phyloP scores from a whole-genome alignment of 2,113 vertebrate genomes.

The Seriola quinqueradiata region DNA sequence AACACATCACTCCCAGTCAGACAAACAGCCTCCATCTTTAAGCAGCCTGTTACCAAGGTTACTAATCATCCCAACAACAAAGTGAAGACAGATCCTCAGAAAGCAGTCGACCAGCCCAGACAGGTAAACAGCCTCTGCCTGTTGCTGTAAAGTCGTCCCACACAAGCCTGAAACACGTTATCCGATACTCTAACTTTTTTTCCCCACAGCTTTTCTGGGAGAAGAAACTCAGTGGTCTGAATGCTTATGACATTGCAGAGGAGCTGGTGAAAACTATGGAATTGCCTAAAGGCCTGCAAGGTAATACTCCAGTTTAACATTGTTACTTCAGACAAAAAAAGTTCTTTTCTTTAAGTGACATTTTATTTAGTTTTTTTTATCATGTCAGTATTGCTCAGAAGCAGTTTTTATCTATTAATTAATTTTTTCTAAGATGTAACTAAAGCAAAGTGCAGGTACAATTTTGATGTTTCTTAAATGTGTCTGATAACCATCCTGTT shows the following conservation, averaged over 20 bases:
- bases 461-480: background rate
- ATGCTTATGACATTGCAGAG: constrained; percentile 97
- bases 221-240: constrained; percentile 96
- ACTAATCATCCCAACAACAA: constrained; percentile 99
- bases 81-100: constrained; percentile 99
- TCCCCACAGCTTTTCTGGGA: constrained; percentile 95
- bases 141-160: background rate
- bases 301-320: constrained; percentile 74
- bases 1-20: constrained; percentile 97
- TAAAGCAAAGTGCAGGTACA: background rate
- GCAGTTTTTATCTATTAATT: background rate
- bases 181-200: background rate
- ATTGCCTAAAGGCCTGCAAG: constrained; percentile 96
- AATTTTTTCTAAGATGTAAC: background rate
- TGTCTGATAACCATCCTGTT: background rate
- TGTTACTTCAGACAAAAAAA: background rate
- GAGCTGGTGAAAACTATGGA: constrained; percentile 99
- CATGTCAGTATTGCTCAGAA: background rate
- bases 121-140: constrained; percentile 85
- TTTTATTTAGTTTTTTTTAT: background rate
- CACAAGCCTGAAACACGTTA: background rate
- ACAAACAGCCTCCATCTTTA: constrained; percentile 98
- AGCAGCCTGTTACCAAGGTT: constrained; percentile 98
- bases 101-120: constrained; percentile 97
- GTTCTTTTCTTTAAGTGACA: background rate